Conservation (phyloP, 2,888 invertebrate species). For the Operophtera brumata region DNA sequence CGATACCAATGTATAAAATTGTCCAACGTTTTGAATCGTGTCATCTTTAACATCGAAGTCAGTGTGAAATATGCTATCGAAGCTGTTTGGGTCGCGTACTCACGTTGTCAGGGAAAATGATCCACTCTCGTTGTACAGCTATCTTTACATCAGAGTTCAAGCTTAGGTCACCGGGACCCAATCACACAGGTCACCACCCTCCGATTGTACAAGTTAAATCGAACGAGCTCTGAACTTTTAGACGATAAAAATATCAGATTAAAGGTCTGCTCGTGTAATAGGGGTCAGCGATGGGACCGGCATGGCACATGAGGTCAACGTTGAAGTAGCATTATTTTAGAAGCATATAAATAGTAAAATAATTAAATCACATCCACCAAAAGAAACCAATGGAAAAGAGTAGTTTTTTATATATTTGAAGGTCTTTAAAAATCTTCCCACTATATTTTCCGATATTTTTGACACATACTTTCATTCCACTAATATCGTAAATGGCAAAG, state of each 20-base stretch:
- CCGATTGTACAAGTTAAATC: constrained; percentile 45
- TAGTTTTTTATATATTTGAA: background rate
- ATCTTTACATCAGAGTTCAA: constrained; percentile 24
- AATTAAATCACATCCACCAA: background rate
- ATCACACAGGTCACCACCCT: constrained; percentile 30
- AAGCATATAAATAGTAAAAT: background rate
- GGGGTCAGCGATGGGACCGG: background rate
- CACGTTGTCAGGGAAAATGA: background rate
- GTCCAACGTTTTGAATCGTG: too few species aligned
- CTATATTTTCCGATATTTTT: too few species aligned
- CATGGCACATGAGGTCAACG: too few species aligned
- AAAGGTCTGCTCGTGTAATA: background rate
- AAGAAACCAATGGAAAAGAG: too few species aligned
- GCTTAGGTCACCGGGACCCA: constrained; percentile 21
- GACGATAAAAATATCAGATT: constrained; percentile 29
- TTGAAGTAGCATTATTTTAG: background rate
- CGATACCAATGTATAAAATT: too few species aligned
- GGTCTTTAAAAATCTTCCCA: too few species aligned
- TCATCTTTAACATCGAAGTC: too few species aligned
- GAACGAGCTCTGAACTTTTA: constrained; percentile 35
- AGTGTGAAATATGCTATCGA: too few species aligned
- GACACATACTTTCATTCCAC: too few species aligned
- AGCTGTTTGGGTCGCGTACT: background rate
- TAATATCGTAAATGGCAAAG: too few species aligned
- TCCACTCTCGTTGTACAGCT: constrained; percentile 7